Evolutionary conservation across 1,140 invertebrate species (phyloP), one percentile per base, ranked within the genome.

Genomic region (Lepidurus couesii): DNA sequence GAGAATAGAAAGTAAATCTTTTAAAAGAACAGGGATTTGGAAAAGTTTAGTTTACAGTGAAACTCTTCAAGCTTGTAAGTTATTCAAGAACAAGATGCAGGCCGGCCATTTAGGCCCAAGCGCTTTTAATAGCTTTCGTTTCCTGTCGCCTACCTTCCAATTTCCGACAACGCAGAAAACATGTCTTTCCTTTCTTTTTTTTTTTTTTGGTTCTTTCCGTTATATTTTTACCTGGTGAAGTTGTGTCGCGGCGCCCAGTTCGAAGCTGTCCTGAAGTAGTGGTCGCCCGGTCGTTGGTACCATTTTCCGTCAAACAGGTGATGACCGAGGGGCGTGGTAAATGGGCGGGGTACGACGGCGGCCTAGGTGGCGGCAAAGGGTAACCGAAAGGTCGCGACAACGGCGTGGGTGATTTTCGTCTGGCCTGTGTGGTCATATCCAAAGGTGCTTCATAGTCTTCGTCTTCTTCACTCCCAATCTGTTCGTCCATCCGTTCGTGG

Each of bases 371-470:
- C 43, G 65, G 44, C 26, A n/a, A 16, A 10, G 10, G 42, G 26
- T 45, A 21, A 47, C 42, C 42, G 11, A 26, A 76, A 8, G 43
- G 44, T 76, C 75, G 42, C 8, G 75, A 43, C 13, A 65, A 43
- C 21, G 21, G 75, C 77, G n/a, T 74, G 42, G 13, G 77, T 42
- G 43, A 73, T 44, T 42, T 53, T 21, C 53, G 44, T 77, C 79
- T 53, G 24, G 75, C 26, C 24, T 76, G 42, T 10, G 80, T 79
- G 43, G 77, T 81, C 79, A 80, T 81, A 79, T 81, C 79, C 75
- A 80, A 74, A 26, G 79, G 79, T 43, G 73, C 44, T 26, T 80
- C 80, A 65, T 65, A 16, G 65, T 65, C 44, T 42, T 65, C 16
- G 26, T 77, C 76, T 24, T 77, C 65, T 16, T 77, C 76, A 76